A percentile compares a stretch with the other conserved stretches of the same genome.
Conservation (phyloP, 2,113 vertebrate genomes). For the Dromaius novaehollandiae region DNA sequence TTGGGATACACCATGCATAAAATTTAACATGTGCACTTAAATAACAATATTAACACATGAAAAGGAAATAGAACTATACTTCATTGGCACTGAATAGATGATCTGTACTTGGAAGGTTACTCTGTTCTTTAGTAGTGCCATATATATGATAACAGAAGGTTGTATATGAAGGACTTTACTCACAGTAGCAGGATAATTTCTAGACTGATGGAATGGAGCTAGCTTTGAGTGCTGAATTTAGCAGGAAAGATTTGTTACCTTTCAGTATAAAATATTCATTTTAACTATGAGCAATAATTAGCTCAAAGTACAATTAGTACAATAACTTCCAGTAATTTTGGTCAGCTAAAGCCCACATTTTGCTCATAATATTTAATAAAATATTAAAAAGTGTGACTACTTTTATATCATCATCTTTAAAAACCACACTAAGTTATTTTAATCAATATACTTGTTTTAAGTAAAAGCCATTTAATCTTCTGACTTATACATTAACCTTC, state of each 20-base stretch:
- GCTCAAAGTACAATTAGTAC: slow-evolving; percentile 74
- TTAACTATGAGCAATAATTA: slow-evolving; percentile 71
- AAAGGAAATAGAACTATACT: slow-evolving; percentile 30
- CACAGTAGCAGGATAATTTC: neutral
- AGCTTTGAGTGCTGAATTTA: slow-evolving; percentile 44
- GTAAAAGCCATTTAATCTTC: slow-evolving; percentile 91
- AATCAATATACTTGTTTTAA: slow-evolving; percentile 98
- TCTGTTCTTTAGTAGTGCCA: slow-evolving; percentile 42
- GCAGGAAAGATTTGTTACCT: slow-evolving; percentile 64
- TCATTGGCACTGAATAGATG: slow-evolving; percentile 20
- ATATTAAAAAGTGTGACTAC: slow-evolving; percentile 81
- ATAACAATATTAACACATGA: slow-evolving; percentile 25
- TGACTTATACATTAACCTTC: slow-evolving; percentile 98
- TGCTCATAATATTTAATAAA: slow-evolving; percentile 79
- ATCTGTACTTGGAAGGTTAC: slow-evolving; percentile 44
- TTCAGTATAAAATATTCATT: slow-evolving; percentile 72
- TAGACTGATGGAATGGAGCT: neutral
- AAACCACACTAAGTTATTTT: slow-evolving; percentile 84
- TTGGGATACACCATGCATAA: neutral
- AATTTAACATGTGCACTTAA: slow-evolving; percentile 40
- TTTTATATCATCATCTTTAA: slow-evolving; percentile 86
- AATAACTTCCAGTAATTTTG: slow-evolving; percentile 77
- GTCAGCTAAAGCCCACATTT: slow-evolving; percentile 68
- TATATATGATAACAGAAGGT: slow-evolving; percentile 20
- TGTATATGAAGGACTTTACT: slow-evolving; percentile 30